A percentile compares a stretch with the other conserved stretches of the same genome.
phyloP scores from a whole-genome alignment of 92 coral and sea anemone genomes.

The Epizoanthus illoricatus region DNA sequence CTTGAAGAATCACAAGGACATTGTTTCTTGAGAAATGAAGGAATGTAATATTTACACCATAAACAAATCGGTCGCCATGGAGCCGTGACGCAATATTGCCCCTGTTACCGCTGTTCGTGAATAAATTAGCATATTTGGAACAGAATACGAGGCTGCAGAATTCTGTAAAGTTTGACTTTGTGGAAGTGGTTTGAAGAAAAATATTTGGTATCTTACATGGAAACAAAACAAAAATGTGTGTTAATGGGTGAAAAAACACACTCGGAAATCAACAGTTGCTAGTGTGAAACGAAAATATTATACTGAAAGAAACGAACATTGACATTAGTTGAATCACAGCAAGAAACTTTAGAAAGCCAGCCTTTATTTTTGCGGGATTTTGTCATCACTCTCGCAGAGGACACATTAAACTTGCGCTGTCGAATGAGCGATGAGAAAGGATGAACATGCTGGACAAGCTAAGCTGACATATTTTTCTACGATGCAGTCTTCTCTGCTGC shows the following conservation, averaged over 20 bases:
- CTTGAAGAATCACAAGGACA: neutral
- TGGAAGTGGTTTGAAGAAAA: neutral
- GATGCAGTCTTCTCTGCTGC: conserved; percentile 8
- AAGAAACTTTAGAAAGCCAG: neutral
- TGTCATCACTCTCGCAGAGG: neutral
- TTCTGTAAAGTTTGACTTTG: conserved; percentile 25
- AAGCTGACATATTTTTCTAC: neutral
- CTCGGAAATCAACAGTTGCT: neutral
- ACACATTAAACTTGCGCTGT: neutral
- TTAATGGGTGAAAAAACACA: neutral
- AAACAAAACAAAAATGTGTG: neutral
- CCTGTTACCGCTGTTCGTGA: conserved; percentile 43
- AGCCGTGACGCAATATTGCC: conserved; percentile 77
- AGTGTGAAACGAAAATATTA: neutral
- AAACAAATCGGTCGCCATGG: conserved; percentile 68
- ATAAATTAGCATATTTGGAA: conserved; percentile 40
- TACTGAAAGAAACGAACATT: neutral
- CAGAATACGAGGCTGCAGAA: conserved; percentile 22
- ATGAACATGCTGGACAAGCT: conserved; percentile 27
- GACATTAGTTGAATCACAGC: neutral
- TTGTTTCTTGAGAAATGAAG: conserved; percentile 42
- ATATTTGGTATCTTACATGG: neutral
- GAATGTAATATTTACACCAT: conserved; percentile 50
- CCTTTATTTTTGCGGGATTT: neutral
- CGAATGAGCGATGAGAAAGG: conserved; percentile 36